Conservation (phyloP, 2,113 vertebrate species). For the Octodon degus region DNA sequence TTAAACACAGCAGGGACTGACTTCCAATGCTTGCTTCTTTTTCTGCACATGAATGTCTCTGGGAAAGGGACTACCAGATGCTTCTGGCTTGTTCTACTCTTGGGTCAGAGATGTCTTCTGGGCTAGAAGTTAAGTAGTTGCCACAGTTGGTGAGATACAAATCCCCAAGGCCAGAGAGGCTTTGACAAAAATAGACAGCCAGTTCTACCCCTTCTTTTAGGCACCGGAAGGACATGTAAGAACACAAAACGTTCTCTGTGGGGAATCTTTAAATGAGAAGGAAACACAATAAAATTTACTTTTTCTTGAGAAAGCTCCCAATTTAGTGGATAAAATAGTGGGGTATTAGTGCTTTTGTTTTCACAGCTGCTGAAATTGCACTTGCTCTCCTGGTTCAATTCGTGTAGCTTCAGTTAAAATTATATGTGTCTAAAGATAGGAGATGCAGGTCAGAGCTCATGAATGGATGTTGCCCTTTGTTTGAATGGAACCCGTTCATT, state of each 20-base stretch:
- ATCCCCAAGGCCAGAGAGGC: neutral
- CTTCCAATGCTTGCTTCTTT: neutral
- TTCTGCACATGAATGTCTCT: neutral
- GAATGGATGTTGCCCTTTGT: constrained; percentile 55
- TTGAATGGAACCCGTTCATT: constrained; percentile 58
- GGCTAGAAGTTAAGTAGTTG: neutral
- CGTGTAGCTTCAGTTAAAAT: constrained; percentile 46
- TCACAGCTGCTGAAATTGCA: constrained; percentile 65
- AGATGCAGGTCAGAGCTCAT: constrained; percentile 2
- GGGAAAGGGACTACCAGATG: neutral
- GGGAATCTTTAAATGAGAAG: constrained; percentile 53
- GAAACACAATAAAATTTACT: constrained; percentile 34
- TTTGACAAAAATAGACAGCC: constrained; percentile 28
- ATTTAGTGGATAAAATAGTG: constrained; percentile 45
- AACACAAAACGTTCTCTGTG: neutral
- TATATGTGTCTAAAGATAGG: constrained; percentile 70
- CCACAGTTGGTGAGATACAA: neutral
- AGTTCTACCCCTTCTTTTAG: neutral
- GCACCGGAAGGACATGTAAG: neutral
- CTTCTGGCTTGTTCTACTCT: neutral
- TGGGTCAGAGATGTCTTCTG: neutral
- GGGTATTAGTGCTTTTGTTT: constrained; percentile 68
- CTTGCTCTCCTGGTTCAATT: constrained; percentile 41
- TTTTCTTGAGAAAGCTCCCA: constrained; percentile 56
- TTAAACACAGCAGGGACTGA: no score